A percentile compares a stretch with the other conserved stretches of the same genome.
These are phyloP conservation scores for Hyles euphorbiae DNA, from an alignment of 1,140 invertebrate genomes.

Conservation along the genomic window DNA sequence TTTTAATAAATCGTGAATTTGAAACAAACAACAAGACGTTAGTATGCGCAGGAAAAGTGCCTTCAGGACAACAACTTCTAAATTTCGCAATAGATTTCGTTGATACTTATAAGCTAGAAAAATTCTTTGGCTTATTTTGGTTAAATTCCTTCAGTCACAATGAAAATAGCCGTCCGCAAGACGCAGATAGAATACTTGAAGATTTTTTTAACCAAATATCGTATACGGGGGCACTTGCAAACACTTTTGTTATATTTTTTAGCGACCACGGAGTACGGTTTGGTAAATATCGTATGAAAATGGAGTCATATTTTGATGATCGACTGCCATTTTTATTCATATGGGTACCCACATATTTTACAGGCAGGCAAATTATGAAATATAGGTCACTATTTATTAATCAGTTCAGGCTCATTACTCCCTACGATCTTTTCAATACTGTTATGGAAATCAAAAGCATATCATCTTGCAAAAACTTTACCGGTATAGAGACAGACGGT, in stretches of 20 bases:
- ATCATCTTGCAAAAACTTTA: slow-evolving; percentile 48
- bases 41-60: slow-evolving; percentile 77
- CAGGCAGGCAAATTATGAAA: slow-evolving; percentile 75
- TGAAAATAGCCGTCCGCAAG: slow-evolving; percentile 76
- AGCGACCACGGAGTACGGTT: slow-evolving; percentile 93
- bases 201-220: slow-evolving; percentile 75
- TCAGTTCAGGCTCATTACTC: slow-evolving; percentile 80
- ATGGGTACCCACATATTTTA: slow-evolving; percentile 82
- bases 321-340: slow-evolving; percentile 86
- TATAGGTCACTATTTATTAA: slow-evolving; percentile 80
- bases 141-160: slow-evolving; percentile 83
- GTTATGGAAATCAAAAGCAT: slow-evolving; percentile 67
- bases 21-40: slow-evolving; percentile 38
- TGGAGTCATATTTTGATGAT: slow-evolving; percentile 88
- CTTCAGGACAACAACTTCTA: slow-evolving; percentile 76
- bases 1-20: slow-evolving; percentile 77
- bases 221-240: slow-evolving; percentile 73
- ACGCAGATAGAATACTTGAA: slow-evolving; percentile 76
- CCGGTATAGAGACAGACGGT: slow-evolving; percentile 59
- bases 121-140: slow-evolving; percentile 84
- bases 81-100: slow-evolving; percentile 80
- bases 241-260: slow-evolving; percentile 83
- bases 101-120: slow-evolving; percentile 73
- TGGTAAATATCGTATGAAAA: slow-evolving; percentile 82
- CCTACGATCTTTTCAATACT: slow-evolving; percentile 84